Conservation (phyloP, 2,888 invertebrate species). For the Himalopsyche tibetana region DNA sequence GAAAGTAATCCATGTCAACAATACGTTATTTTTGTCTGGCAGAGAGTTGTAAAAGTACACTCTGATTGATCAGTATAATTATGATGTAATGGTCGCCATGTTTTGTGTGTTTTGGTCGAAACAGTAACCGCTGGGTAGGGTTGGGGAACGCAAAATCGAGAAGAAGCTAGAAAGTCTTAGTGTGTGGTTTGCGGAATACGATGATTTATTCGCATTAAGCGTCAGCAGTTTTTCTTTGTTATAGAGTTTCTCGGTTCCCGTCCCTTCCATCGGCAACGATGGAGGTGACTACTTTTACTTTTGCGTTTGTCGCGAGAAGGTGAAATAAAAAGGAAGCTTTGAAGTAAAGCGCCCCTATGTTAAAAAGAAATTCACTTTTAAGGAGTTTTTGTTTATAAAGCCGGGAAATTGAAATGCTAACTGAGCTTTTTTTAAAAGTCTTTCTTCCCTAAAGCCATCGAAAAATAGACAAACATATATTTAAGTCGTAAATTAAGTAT, state of each 20-base stretch:
- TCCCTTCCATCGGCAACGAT: background rate
- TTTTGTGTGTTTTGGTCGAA: background rate
- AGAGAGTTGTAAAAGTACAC: background rate
- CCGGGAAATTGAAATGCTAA: constrained; percentile 1
- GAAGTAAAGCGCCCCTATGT: constrained; percentile 29
- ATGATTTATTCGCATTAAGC: constrained; percentile 9
- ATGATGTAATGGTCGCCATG: background rate
- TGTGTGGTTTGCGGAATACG: constrained; percentile 4
- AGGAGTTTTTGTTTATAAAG: constrained; percentile 22
- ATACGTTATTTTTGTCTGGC: no score
- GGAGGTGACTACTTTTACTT: constrained; percentile 27
- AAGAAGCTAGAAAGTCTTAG: background rate
- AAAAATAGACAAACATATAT: no score
- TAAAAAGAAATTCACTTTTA: constrained; percentile 21
- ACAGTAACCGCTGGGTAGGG: background rate
- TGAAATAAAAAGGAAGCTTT: constrained; percentile 6
- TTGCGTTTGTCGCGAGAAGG: constrained; percentile 10
- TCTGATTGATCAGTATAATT: background rate
- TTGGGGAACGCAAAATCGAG: background rate
- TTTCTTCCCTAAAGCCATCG: background rate
- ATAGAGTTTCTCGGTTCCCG: constrained; percentile 15
- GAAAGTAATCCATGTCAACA: no score
- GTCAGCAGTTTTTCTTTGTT: constrained; percentile 30
- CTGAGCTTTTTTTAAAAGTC: background rate
- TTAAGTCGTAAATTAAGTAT: no score